phyloP scores from a whole-genome alignment of 1,140 invertebrate species.

The Archegozetes longisetosus region DNA sequence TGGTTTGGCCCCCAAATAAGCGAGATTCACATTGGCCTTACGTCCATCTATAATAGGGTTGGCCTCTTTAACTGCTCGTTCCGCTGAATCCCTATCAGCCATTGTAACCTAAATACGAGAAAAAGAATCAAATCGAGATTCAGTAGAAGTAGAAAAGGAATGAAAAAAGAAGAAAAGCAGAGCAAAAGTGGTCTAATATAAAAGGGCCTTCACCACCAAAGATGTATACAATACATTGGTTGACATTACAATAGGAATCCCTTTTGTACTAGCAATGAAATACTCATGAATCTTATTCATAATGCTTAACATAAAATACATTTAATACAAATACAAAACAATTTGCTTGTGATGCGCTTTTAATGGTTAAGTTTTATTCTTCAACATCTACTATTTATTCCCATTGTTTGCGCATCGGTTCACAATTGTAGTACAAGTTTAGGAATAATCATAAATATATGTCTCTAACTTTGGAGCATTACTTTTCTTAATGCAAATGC shows the following conservation, averaged over 20 bases:
- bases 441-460: no score
- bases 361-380: not conserved
- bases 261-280: not conserved
- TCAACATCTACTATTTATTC: not conserved
- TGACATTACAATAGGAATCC: not conserved
- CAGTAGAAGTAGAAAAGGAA: no score
- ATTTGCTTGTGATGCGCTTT: not conserved
- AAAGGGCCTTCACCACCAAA: not conserved
- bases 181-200: not conserved
- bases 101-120: slow-evolving; percentile 70
- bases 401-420: no score
- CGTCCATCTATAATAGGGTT: slow-evolving; percentile 97
- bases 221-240: not conserved
- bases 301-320: no score
- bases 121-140: not conserved
- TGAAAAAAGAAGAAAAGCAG: not conserved
- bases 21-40: slow-evolving; percentile 95
- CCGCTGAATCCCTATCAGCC: slow-evolving; percentile 77
- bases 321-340: not conserved
- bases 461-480: no score
- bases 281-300: no score
- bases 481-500: no score
- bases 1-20: slow-evolving; percentile 90
- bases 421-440: no score
- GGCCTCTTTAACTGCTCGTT: slow-evolving; percentile 89